Evolutionary conservation across 2,797 vertebrate genomes (phyloP).

Genomic region (Galago senegalensis): DNA sequence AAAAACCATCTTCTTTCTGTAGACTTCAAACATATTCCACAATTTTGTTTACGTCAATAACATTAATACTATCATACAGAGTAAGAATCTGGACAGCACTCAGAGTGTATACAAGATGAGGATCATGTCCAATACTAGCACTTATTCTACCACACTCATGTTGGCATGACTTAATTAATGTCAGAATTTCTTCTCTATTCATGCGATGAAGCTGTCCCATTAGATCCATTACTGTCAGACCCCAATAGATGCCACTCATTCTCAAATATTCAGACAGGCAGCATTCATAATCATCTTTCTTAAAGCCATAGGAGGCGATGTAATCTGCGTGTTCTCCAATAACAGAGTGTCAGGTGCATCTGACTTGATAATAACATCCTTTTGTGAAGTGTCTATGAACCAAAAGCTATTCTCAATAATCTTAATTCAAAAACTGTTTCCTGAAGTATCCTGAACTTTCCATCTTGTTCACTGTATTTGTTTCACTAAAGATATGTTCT

Average conservation of each 20-base stretch:
- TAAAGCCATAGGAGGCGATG: too few relatives aligned
- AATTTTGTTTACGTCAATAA: constrained; percentile 95
- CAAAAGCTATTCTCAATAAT: too few relatives aligned
- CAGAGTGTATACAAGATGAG: constrained; percentile 98
- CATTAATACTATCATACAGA: constrained; percentile 94
- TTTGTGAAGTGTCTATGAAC: too few relatives aligned
- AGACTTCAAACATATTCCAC: constrained; percentile 96
- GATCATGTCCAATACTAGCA: constrained; percentile 97
- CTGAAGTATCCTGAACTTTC: not conserved
- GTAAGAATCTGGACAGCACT: constrained; percentile 99
- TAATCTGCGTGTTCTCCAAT: too few relatives aligned
- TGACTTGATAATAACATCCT: too few relatives aligned
- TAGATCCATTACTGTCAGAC: constrained; percentile 98
- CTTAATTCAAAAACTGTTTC: not conserved
- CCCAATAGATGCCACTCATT: constrained; percentile 99
- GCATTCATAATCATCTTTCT: constrained; percentile 90
- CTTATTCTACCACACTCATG: constrained; percentile 98
- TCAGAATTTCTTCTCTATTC: constrained; percentile 96
- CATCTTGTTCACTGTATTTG: not conserved
- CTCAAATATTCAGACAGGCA: constrained; percentile 98
- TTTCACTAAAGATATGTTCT: constrained; percentile 5
- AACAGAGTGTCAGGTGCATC: too few relatives aligned
- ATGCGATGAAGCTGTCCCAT: constrained; percentile 96
- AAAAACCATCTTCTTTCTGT: constrained; percentile 98
- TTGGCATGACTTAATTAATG: constrained; percentile 96